Evolutionary conservation across 2,888 invertebrate genomes (phyloP).

Genomic region (Camptogramma bilineatum): DNA sequence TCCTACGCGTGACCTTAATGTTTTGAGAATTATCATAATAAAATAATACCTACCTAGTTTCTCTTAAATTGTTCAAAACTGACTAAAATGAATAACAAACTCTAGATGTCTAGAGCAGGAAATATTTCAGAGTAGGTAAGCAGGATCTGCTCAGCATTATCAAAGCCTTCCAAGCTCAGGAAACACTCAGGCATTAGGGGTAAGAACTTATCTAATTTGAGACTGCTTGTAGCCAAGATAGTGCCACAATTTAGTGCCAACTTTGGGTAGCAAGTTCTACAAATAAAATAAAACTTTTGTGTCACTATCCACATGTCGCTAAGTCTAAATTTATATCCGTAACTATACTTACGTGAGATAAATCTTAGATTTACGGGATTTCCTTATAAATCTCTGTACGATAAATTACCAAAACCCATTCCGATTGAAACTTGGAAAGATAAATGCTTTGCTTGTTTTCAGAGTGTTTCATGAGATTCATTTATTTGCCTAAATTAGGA

Average conservation of each 20-base stretch:
- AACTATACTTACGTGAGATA: neutral
- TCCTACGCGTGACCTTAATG: too few relatives aligned
- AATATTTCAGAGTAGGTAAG: neutral
- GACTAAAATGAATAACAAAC: neutral
- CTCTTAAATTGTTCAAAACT: too few relatives aligned
- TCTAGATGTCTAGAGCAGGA: neutral
- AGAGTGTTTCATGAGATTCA: neutral
- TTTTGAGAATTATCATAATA: too few relatives aligned
- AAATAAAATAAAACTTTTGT: neutral
- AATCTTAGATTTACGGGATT: neutral
- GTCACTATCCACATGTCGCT: too few relatives aligned
- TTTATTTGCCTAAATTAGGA: neutral
- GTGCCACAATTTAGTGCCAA: slow-evolving; percentile 4
- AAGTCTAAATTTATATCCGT: neutral
- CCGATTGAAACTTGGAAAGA: neutral
- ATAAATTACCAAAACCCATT: neutral
- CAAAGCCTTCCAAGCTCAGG: neutral
- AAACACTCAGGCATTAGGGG: neutral
- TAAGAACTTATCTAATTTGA: slow-evolving; percentile 4
- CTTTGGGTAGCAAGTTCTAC: slow-evolving; percentile 1
- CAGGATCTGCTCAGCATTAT: neutral
- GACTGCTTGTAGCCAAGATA: neutral
- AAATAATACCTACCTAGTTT: too few relatives aligned
- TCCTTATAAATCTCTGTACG: neutral
- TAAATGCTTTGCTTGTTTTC: neutral